Evolutionary conservation across 2,113 vertebrate species (phyloP).

Genomic region (Elgaria multicarinata): DNA sequence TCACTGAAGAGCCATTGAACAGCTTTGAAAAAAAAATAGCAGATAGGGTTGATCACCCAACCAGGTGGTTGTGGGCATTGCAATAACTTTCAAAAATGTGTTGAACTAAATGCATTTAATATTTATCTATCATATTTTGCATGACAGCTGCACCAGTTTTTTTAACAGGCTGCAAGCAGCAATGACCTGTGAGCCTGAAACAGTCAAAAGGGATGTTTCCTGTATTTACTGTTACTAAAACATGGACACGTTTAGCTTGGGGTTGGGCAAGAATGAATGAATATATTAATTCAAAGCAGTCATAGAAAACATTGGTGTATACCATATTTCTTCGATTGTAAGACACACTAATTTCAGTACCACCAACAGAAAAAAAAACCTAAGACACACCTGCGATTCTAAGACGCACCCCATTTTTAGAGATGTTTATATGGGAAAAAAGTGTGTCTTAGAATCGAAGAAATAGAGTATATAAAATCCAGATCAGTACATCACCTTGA

Average conservation of each 20-base stretch:
- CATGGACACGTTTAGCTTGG: neutral
- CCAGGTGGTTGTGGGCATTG: neutral
- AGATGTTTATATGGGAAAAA: too few species aligned
- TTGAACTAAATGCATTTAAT: too few species aligned
- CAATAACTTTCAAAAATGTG: neutral
- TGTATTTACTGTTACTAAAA: neutral
- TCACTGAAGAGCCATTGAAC: neutral
- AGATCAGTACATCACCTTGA: neutral
- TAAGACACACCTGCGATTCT: too few species aligned
- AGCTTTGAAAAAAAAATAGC: neutral
- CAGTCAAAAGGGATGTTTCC: neutral
- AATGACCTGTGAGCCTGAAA: neutral
- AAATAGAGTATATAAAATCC: neutral
- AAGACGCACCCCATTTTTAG: too few species aligned
- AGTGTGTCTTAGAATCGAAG: too few species aligned
- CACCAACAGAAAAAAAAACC: too few species aligned
- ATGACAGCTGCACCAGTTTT: neutral
- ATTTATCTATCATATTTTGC: neutral
- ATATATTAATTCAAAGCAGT: too few species aligned
- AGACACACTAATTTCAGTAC: too few species aligned
- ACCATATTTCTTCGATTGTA: neutral
- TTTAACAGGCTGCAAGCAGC: neutral
- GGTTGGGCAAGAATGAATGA: too few species aligned
- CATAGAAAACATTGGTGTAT: too few species aligned
- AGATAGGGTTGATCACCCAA: neutral